Conservation (phyloP, 1,140 invertebrate species). For the Diprion similis region DNA sequence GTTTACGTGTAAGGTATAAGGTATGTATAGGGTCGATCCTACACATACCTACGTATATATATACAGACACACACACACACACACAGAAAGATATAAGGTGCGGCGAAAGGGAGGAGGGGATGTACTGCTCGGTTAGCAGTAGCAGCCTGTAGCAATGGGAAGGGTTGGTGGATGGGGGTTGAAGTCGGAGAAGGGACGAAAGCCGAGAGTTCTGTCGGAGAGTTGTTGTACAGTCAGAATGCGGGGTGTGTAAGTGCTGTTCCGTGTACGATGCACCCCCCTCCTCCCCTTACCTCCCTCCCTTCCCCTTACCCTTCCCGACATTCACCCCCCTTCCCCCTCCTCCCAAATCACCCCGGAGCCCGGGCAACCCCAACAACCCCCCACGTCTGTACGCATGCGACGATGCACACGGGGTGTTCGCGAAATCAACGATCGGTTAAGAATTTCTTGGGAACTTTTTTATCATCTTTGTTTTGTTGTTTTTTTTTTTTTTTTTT, state of each 20-base stretch:
- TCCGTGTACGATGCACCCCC: conserved; percentile 47
- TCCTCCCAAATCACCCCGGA: neutral
- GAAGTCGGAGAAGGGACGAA: neutral
- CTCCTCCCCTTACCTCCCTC: neutral
- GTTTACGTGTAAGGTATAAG: too few relatives aligned
- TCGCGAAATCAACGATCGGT: neutral
- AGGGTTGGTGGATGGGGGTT: too few relatives aligned
- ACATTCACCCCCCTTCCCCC: neutral
- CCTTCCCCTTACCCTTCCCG: neutral
- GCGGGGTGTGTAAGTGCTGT: conserved; percentile 54
- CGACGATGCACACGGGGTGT: neutral
- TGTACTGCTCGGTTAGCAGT: too few relatives aligned
- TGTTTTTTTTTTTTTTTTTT: too few relatives aligned
- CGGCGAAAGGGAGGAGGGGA: too few relatives aligned
- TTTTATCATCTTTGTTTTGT: neutral
- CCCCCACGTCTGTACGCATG: neutral
- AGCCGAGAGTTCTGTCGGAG: neutral
- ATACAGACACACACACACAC: too few relatives aligned
- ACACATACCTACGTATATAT: too few relatives aligned
- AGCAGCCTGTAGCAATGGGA: too few relatives aligned
- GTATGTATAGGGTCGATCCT: too few relatives aligned
- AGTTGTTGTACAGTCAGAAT: conserved; percentile 1
- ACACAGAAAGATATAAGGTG: too few relatives aligned
- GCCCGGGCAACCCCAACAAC: neutral
- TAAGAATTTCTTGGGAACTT: neutral